These are phyloP conservation scores for Sphaerodactylus townsendi DNA, from an alignment of 2,113 vertebrate species.

Conservation along the genomic window DNA sequence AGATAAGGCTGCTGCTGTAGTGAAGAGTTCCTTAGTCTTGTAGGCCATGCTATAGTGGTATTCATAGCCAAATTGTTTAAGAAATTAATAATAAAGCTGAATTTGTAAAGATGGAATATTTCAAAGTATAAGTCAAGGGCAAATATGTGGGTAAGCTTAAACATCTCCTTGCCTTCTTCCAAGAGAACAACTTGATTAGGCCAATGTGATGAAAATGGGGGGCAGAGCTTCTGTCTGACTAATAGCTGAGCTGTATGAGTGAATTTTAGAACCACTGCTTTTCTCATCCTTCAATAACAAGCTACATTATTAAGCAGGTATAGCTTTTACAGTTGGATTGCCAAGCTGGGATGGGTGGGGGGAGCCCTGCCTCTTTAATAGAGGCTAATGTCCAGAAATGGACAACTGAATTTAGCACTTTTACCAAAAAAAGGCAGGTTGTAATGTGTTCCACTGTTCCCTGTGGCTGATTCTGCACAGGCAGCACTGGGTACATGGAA, in stretches of 20 bases:
- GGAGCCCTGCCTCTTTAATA: no score
- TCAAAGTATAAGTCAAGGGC: neutral
- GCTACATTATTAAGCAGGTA: neutral
- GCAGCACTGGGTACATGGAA: no score
- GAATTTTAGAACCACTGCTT: conserved; percentile 21
- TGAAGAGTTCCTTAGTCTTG: neutral
- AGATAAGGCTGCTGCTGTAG: conserved; percentile 20
- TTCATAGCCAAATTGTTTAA: neutral
- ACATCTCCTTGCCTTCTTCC: neutral
- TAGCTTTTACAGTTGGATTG: no score
- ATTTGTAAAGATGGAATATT: no score
- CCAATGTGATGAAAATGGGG: neutral
- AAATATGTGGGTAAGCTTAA: neutral
- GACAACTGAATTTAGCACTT: no score
- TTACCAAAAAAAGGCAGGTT: no score
- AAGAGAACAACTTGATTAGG: neutral
- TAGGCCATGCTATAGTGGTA: neutral
- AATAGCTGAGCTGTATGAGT: neutral
- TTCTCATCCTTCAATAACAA: neutral
- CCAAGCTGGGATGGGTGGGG: no score
- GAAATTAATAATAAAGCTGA: neutral
- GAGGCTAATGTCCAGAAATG: no score
- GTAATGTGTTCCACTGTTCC: no score
- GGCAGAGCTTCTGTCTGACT: neutral
- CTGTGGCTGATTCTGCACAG: no score